These are phyloP conservation scores for Actinemys pallida DNA, from an alignment of 2,113 vertebrate species.

Conservation along the genomic window DNA sequence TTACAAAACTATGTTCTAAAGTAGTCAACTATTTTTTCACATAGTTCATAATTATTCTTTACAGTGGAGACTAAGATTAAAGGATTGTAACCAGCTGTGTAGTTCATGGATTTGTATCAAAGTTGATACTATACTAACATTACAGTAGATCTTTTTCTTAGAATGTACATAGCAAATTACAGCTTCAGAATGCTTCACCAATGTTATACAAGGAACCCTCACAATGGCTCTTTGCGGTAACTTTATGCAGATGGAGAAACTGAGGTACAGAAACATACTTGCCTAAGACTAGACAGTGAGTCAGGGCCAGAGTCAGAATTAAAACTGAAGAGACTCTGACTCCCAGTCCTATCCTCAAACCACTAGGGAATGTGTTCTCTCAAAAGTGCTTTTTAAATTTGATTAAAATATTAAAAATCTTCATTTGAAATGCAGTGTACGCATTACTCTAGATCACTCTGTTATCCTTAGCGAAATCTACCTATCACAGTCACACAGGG, in stretches of 20 bases:
- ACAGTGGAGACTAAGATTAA: constrained; percentile 50
- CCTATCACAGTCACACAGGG: constrained; percentile 4
- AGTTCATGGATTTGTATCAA: constrained; percentile 64
- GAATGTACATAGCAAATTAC: constrained; percentile 36
- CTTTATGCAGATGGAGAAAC: constrained; percentile 57
- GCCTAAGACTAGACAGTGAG: constrained; percentile 54
- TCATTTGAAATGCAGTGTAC: constrained; percentile 26
- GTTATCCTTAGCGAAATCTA: constrained; percentile 40
- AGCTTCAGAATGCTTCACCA: constrained; percentile 63
- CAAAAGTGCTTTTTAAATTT: constrained; percentile 56
- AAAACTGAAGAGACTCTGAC: constrained; percentile 59
- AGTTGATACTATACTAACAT: background rate
- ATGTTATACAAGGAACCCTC: constrained; percentile 64
- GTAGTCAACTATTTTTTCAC: constrained; percentile 43
- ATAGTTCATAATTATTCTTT: constrained; percentile 55
- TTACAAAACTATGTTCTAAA: constrained; percentile 55
- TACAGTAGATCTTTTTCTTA: constrained; percentile 30
- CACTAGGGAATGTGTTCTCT: background rate
- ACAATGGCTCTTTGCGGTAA: constrained; percentile 56
- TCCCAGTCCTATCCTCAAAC: constrained; percentile 30
- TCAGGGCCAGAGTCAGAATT: constrained; percentile 63
- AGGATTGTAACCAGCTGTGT: constrained; percentile 58
- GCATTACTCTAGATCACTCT: constrained; percentile 30
- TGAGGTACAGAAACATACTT: constrained; percentile 37
- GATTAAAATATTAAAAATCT: constrained; percentile 68